Evolutionary conservation across 2,113 vertebrate genomes (phyloP).

Genomic region (Phyllostomus hastatus): DNA sequence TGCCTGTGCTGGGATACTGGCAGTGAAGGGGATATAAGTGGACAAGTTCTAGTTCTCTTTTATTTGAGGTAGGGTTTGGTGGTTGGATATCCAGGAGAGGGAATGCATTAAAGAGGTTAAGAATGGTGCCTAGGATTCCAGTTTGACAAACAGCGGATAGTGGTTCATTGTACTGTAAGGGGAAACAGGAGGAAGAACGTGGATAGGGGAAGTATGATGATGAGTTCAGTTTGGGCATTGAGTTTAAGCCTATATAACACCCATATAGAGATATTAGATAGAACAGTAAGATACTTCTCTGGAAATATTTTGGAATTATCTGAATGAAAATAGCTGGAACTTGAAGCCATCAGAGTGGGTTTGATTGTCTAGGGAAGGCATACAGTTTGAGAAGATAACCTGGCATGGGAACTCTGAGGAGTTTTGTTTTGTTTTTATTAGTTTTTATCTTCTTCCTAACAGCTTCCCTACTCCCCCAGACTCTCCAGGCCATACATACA

Average conservation of each 20-base stretch:
- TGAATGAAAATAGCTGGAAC: conserved; percentile 6
- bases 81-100: background rate
- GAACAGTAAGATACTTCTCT: background rate
- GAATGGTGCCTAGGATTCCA: background rate
- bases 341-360: background rate
- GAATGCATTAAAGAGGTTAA: background rate
- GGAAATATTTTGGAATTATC: conserved; percentile 3
- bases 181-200: background rate
- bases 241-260: background rate
- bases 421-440: background rate
- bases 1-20: background rate
- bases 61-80: background rate
- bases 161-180: background rate
- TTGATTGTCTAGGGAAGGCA: background rate
- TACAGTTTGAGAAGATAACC: background rate
- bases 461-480: background rate
- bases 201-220: background rate
- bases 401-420: background rate
- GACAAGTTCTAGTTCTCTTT: background rate
- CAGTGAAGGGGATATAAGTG: background rate
- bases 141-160: background rate
- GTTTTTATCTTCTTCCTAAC: background rate
- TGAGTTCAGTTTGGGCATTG: background rate
- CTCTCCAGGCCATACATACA: background rate
- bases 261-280: background rate